phyloP scores from a whole-genome alignment of 2,797 vertebrate species.

The Carcharodon carcharias region DNA sequence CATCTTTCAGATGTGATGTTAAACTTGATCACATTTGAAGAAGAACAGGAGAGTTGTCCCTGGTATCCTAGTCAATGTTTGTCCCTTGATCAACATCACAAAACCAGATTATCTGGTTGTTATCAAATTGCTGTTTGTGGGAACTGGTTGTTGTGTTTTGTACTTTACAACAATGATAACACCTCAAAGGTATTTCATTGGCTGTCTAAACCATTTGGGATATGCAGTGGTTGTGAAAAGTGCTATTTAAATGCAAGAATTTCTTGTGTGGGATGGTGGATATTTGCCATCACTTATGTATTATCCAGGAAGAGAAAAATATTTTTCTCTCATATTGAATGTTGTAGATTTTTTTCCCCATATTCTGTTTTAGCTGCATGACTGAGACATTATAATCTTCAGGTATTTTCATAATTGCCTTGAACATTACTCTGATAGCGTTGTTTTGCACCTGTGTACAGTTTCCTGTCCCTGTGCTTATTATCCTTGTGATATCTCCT shows the following conservation, averaged over 20 bases:
- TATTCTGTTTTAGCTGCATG: background rate
- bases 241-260: background rate
- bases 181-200: background rate
- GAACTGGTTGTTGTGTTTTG: no score
- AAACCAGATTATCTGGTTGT: no score
- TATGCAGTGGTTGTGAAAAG: no score
- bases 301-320: background rate
- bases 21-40: no score
- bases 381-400: background rate
- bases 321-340: background rate
- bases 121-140: no score
- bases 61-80: no score
- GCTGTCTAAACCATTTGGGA: background rate
- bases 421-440: background rate
- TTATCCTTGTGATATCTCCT: background rate
- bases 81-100: no score
- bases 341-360: background rate
- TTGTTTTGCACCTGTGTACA: background rate
- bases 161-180: no score
- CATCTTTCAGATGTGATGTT: no score
- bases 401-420: no score
- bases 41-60: no score
- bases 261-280: background rate
- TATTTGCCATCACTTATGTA: background rate
- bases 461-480: no score